phyloP scores from a whole-genome alignment of 1,140 invertebrate species.

The Zaprionus kolodkinae region DNA sequence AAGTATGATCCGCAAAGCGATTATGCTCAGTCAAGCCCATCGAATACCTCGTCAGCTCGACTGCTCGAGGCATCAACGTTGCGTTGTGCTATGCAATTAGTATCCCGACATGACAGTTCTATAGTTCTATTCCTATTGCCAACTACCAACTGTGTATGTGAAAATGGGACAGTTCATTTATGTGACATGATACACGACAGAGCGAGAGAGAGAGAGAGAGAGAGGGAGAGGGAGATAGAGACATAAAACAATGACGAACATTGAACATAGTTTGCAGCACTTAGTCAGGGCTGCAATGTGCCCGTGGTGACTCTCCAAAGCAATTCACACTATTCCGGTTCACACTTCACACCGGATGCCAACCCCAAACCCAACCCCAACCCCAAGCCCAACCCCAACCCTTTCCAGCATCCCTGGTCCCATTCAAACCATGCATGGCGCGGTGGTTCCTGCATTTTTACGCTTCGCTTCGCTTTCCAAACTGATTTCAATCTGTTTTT shows the following conservation, averaged over 20 bases:
- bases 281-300: slow-evolving; percentile 2
- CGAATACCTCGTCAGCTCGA: background rate
- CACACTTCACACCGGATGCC: background rate
- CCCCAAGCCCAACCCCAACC: too few species aligned
- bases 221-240: background rate
- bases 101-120: background rate
- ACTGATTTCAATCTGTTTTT: slow-evolving; percentile 76
- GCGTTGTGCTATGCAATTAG: background rate
- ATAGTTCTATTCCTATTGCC: background rate
- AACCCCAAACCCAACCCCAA: background rate
- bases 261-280: slow-evolving; percentile 58
- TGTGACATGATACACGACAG: slow-evolving; percentile 35
- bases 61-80: background rate
- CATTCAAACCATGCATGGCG: background rate
- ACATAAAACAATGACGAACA: slow-evolving; percentile 64
- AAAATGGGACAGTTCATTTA: slow-evolving; percentile 8
- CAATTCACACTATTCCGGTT: slow-evolving; percentile 4
- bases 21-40: background rate
- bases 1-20: background rate
- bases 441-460: slow-evolving; percentile 56
- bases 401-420: background rate
- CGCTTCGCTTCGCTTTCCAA: slow-evolving; percentile 71
- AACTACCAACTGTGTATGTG: background rate
- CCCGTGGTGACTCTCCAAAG: background rate
- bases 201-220: slow-evolving; percentile 39